These are phyloP conservation scores for Muraenolepis orangiensis DNA, from an alignment of 2,797 vertebrate species.

Conservation along the genomic window DNA sequence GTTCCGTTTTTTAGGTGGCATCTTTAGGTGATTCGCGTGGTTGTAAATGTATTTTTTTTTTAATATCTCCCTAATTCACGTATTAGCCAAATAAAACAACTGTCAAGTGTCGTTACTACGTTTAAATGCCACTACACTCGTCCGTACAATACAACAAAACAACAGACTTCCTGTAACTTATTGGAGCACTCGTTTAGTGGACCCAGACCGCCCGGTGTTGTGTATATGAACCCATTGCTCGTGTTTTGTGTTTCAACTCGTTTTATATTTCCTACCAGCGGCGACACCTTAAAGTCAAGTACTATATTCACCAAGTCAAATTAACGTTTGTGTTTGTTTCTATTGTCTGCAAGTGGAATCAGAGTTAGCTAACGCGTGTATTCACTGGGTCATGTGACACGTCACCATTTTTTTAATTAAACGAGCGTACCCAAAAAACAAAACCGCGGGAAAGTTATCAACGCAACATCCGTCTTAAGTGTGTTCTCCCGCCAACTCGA, in stretches of 20 bases:
- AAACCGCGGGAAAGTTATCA: constrained; percentile 68
- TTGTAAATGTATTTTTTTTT: background rate
- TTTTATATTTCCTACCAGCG: background rate
- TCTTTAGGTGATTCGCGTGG: constrained; percentile 20
- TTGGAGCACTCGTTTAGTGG: constrained; percentile 32
- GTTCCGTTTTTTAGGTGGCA: constrained; percentile 68
- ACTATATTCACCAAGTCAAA: background rate
- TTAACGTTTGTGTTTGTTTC: background rate
- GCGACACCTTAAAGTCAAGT: background rate
- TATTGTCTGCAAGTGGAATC: background rate
- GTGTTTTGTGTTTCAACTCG: background rate
- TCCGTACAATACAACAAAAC: constrained; percentile 50
- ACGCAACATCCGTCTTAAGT: constrained; percentile 53
- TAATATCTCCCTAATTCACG: background rate
- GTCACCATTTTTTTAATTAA: background rate
- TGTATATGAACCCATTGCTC: background rate
- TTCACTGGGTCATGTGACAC: constrained; percentile 14
- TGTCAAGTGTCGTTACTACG: constrained; percentile 1
- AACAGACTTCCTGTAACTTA: constrained; percentile 53
- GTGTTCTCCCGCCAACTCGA: background rate
- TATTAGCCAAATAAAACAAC: background rate
- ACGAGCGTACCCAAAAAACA: constrained; percentile 45
- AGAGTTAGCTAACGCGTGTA: too few relatives aligned
- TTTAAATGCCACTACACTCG: constrained; percentile 54
- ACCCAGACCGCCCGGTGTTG: background rate